Conservation (phyloP, 2,113 vertebrate species). For the Chunga burmeisteri region DNA sequence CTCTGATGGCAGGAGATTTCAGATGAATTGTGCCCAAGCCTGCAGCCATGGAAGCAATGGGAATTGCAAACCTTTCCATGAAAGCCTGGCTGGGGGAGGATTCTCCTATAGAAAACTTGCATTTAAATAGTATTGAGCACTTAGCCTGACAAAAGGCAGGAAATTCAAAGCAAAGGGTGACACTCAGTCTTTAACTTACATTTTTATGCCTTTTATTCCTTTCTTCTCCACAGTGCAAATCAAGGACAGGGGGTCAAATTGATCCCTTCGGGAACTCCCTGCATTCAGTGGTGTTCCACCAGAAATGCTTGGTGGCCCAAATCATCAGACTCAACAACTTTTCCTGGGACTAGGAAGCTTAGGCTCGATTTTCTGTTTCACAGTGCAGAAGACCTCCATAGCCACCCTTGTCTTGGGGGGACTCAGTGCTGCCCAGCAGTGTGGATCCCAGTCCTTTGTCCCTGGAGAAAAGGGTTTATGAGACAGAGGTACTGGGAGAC, state of each 20-base stretch:
- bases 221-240: background rate
- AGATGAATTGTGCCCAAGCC: background rate
- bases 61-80: background rate
- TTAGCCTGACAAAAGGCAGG: slow-evolving; percentile 62
- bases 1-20: background rate
- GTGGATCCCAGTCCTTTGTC: background rate
- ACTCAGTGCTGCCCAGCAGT: background rate
- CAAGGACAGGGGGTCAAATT: slow-evolving; percentile 24
- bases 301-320: background rate
- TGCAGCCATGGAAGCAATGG: background rate
- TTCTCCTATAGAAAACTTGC: slow-evolving; percentile 9
- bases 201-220: slow-evolving; percentile 56
- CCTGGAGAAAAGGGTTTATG: background rate
- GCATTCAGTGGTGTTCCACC: background rate
- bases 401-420: background rate
- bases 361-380: background rate
- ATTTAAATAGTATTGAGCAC: slow-evolving; percentile 34
- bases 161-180: slow-evolving; percentile 52
- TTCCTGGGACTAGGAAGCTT: background rate
- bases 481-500: slow-evolving; percentile 6
- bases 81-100: background rate
- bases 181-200: slow-evolving; percentile 40
- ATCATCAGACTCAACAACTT: background rate
- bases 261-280: background rate
- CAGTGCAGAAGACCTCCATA: background rate